phyloP scores from a whole-genome alignment of 2,797 vertebrate species.

The Denticeps clupeoides region DNA sequence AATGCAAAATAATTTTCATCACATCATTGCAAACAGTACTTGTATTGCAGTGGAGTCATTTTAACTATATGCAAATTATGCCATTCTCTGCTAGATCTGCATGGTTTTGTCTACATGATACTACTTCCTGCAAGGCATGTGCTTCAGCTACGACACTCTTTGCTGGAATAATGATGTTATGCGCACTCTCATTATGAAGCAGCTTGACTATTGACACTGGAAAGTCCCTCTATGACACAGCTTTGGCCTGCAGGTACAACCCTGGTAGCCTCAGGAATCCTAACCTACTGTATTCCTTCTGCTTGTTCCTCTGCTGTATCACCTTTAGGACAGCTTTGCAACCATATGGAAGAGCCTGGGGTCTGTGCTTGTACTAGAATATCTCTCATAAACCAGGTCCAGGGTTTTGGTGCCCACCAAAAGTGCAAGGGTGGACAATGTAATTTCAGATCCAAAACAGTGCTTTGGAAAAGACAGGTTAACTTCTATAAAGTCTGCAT shows the following conservation, averaged over 20 bases:
- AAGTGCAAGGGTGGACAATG: conserved; percentile 6
- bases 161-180: not conserved
- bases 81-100: not conserved
- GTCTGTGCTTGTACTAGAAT: not conserved
- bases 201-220: conserved; percentile 9
- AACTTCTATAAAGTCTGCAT: not conserved
- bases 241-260: not conserved
- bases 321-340: conserved; percentile 8
- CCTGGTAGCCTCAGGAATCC: not conserved
- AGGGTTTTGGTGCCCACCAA: not conserved
- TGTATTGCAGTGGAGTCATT: no score
- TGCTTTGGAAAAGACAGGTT: not conserved
- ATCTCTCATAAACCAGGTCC: not conserved
- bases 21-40: no score
- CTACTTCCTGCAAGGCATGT: not conserved
- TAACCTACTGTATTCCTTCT: conserved; percentile 5
- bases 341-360: not conserved
- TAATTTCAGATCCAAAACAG: not conserved
- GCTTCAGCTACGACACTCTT: not conserved
- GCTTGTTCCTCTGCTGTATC: conserved; percentile 6
- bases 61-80: no score
- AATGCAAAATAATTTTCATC: no score
- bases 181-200: not conserved
- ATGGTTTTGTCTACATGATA: not conserved
- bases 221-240: not conserved